Evolutionary conservation across 2,113 vertebrate species (phyloP).

Genomic region (Cheirogaleus medius): DNA sequence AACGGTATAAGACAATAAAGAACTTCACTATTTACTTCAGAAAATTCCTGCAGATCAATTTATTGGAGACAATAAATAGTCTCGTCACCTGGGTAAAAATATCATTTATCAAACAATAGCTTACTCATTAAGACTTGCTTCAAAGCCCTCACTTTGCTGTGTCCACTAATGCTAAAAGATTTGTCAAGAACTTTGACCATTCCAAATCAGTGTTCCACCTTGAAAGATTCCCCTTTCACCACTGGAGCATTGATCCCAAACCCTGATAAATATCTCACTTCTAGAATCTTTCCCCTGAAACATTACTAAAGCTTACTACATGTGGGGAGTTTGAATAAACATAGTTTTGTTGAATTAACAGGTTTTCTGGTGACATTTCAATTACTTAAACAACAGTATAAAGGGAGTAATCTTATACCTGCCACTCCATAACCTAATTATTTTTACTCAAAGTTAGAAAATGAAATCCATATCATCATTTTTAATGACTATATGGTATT

Average conservation of each 20-base stretch:
- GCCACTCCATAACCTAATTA: neutral
- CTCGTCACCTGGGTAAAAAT: neutral
- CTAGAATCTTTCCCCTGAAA: neutral
- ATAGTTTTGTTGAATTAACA: neutral
- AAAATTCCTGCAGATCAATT: neutral
- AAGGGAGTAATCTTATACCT: neutral
- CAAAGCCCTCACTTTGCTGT: neutral
- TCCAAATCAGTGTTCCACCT: neutral
- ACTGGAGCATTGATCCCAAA: neutral
- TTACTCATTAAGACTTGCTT: neutral
- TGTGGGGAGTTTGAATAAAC: neutral
- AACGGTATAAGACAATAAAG: neutral
- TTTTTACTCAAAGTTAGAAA: neutral
- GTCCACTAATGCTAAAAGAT: neutral
- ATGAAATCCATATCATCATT: neutral
- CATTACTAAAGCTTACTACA: neutral
- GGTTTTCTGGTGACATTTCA: neutral
- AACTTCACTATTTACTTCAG: neutral
- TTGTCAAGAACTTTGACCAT: neutral
- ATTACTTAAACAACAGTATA: neutral
- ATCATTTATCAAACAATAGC: neutral
- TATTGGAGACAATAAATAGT: neutral
- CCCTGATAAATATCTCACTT: neutral
- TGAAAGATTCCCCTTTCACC: neutral
- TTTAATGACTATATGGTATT: neutral